Evolutionary conservation across 2,113 vertebrate genomes (phyloP).

Genomic region (Ovibos moschatus): DNA sequence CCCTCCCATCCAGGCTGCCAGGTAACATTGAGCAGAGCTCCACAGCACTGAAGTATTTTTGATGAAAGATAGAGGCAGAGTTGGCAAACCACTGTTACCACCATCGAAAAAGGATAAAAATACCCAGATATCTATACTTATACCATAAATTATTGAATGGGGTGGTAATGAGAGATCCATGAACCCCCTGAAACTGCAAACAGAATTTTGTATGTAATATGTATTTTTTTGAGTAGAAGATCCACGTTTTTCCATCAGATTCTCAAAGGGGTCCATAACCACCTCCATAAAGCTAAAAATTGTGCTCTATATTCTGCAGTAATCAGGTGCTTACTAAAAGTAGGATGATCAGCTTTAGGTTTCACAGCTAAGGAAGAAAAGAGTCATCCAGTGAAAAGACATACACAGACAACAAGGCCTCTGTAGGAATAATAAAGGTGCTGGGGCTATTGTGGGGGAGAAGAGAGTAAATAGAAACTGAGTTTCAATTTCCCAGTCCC

Average conservation of each 20-base stretch:
- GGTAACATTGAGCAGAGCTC: background rate
- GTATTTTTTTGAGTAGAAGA: background rate
- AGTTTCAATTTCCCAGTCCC: background rate
- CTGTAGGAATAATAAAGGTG: background rate
- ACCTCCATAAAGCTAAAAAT: conserved; percentile 12
- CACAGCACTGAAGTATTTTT: background rate
- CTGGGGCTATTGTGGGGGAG: background rate
- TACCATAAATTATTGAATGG: background rate
- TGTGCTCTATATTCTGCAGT: background rate
- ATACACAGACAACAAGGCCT: background rate
- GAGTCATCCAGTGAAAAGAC: background rate
- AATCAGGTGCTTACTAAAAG: background rate
- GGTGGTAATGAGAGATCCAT: background rate
- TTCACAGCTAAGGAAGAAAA: background rate
- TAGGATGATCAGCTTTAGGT: background rate
- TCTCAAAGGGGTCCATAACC: background rate
- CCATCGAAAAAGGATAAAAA: background rate
- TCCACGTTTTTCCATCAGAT: background rate
- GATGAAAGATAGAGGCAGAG: background rate
- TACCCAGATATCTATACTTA: background rate
- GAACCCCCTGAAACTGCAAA: background rate
- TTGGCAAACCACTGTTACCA: background rate
- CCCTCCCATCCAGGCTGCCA: background rate
- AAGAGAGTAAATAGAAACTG: background rate
- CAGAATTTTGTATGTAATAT: background rate